Percentiles rank a stretch among this genome's conserved stretches.
These are phyloP conservation scores for Drosophila fuyamai DNA, from an alignment of 1,140 invertebrate genomes.

Conservation along the genomic window DNA sequence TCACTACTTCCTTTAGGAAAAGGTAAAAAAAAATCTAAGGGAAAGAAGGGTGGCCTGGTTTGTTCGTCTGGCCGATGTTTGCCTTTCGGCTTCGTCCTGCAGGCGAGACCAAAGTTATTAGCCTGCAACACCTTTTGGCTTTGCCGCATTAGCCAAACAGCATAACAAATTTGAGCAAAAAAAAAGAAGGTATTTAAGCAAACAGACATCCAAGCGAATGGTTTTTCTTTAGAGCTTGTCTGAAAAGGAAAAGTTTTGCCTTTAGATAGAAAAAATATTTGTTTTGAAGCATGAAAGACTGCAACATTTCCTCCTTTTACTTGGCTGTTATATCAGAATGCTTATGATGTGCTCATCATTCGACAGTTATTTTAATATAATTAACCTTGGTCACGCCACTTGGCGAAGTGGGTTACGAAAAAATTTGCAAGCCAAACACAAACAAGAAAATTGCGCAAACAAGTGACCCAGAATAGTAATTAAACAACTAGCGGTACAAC, in stretches of 20 bases:
- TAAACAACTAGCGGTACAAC: conserved; percentile 33
- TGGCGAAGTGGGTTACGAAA: conserved; percentile 67
- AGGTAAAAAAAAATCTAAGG: conserved; percentile 5
- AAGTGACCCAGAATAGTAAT: conserved; percentile 56
- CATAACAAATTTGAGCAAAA: conserved; percentile 3
- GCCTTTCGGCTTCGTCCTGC: conserved; percentile 55
- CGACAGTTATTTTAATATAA: conserved; percentile 65
- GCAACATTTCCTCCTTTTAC: conserved; percentile 16
- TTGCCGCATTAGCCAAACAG: conserved; percentile 38
- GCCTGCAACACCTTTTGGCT: conserved; percentile 68
- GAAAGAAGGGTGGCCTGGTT: conserved; percentile 23
- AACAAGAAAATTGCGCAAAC: conserved; percentile 46
- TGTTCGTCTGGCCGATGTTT: conserved; percentile 50
- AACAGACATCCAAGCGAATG: conserved; percentile 42
- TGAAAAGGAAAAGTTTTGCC: conserved; percentile 29
- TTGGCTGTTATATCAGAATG: conserved; percentile 37
- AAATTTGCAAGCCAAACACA: conserved; percentile 56
- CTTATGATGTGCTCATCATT: conserved; percentile 32
- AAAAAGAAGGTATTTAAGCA: conserved; percentile 43
- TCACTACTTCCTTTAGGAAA: conserved; percentile 68
- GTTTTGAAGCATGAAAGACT: conserved; percentile 7
- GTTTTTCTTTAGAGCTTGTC: conserved; percentile 6
- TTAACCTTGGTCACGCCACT: conserved; percentile 77
- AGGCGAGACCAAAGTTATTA: conserved; percentile 71
- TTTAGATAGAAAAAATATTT: conserved; percentile 7